Conservation (phyloP, 2,113 vertebrate genomes). For the Oenanthe oenanthe region DNA sequence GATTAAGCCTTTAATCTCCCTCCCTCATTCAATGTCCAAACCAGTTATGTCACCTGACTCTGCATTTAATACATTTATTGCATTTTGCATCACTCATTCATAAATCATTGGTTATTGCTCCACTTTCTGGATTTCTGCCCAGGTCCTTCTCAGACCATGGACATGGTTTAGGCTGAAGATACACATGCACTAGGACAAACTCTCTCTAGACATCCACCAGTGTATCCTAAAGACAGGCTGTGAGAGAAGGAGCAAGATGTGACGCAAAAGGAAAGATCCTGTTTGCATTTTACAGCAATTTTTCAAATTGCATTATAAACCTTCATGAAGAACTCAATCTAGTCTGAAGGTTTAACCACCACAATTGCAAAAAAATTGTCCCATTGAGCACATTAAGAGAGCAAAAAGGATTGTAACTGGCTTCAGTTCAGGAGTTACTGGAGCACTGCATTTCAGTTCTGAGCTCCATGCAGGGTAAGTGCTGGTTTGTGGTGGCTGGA, state of each 20-base stretch:
- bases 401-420: neutral
- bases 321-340: neutral
- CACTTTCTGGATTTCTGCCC: neutral
- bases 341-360: neutral
- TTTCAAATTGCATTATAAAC: neutral
- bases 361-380: neutral
- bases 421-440: neutral
- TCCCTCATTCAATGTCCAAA: neutral
- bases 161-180: neutral
- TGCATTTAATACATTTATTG: neutral
- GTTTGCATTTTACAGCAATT: neutral
- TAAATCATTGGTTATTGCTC: neutral
- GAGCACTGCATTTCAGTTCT: neutral
- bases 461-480: neutral
- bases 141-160: neutral
- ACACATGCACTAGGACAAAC: accelerated
- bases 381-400: neutral
- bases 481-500: neutral
- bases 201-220: neutral
- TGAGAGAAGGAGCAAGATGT: neutral
- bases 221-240: neutral
- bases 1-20: neutral
- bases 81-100: neutral
- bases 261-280: neutral
- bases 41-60: neutral